phyloP scores from a whole-genome alignment of 1,140 invertebrate species.

The Pogonognathellus flavescens region DNA sequence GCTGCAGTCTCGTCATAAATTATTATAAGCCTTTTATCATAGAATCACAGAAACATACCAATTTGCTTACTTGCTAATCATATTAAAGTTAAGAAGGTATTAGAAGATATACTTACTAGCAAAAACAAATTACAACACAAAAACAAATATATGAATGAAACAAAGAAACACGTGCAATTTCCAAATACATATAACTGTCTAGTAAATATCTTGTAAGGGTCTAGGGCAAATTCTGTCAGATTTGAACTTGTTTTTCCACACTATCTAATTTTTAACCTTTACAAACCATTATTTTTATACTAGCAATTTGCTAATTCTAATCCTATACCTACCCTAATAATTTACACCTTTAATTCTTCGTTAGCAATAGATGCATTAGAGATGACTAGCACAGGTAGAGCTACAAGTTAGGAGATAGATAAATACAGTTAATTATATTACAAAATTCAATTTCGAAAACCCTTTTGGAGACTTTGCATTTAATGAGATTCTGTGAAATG shows the following conservation, averaged over 20 bases:
- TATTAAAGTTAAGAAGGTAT: neutral
- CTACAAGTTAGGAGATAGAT: no score
- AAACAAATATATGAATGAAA: constrained; percentile 10
- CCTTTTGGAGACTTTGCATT: no score
- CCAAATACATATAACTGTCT: neutral
- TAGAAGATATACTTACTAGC: neutral
- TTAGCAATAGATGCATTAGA: no score
- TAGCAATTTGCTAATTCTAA: neutral
- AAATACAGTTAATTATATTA: no score
- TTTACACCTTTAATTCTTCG: neutral
- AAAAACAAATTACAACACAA: neutral
- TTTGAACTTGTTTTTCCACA: constrained; percentile 22
- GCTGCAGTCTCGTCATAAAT: neutral
- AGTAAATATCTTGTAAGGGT: neutral
- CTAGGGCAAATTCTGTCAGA: constrained; percentile 13
- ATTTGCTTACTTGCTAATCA: no score
- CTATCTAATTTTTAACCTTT: neutral
- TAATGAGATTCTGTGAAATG: no score
- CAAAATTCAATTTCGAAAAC: no score
- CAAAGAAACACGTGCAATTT: constrained; percentile 3
- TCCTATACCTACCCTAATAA: neutral
- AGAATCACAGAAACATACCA: no score
- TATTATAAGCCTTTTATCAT: neutral
- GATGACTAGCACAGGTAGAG: no score
- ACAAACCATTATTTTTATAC: neutral